Percentiles rank a stretch among this genome's conserved stretches.
These are phyloP conservation scores for Saccopteryx leptura DNA, from an alignment of 2,113 vertebrate genomes.

Conservation along the genomic window DNA sequence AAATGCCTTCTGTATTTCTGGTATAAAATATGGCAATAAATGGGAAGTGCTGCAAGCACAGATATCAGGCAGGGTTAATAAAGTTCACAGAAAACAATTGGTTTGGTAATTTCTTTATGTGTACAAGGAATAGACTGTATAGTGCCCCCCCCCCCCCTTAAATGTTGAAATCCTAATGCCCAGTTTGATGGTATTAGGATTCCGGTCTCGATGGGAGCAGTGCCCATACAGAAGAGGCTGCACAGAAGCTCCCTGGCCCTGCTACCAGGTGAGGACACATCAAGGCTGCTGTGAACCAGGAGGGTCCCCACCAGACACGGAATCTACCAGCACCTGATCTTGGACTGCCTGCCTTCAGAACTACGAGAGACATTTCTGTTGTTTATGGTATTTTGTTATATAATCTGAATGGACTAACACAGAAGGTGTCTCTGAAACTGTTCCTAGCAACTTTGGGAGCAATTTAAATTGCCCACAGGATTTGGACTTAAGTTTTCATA, in stretches of 20 bases:
- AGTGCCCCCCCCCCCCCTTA: neutral
- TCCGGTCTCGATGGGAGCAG: neutral
- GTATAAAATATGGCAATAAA: neutral
- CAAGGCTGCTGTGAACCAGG: neutral
- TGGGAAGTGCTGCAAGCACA: conserved; percentile 70
- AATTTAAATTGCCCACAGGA: fast-evolving
- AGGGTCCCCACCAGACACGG: neutral
- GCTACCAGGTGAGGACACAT: fast-evolving
- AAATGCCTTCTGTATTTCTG: neutral
- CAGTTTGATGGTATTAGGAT: too few species aligned
- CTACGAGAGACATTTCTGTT: neutral
- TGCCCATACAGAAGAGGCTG: neutral
- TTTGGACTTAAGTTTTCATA: neutral
- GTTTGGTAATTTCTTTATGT: conserved; percentile 83
- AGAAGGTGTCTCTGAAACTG: neutral
- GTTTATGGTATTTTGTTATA: neutral
- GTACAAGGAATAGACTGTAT: neutral
- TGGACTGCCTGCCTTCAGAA: neutral
- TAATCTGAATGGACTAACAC: fast-evolving
- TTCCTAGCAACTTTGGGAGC: neutral
- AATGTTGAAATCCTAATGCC: neutral
- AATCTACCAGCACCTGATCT: fast-evolving
- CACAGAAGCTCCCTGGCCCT: neutral
- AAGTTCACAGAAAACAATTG: conserved; percentile 78
- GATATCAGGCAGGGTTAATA: conserved; percentile 81